These are phyloP conservation scores for Hydrotaea cyrtoneurina DNA, from an alignment of 2,888 invertebrate species.

Conservation along the genomic window DNA sequence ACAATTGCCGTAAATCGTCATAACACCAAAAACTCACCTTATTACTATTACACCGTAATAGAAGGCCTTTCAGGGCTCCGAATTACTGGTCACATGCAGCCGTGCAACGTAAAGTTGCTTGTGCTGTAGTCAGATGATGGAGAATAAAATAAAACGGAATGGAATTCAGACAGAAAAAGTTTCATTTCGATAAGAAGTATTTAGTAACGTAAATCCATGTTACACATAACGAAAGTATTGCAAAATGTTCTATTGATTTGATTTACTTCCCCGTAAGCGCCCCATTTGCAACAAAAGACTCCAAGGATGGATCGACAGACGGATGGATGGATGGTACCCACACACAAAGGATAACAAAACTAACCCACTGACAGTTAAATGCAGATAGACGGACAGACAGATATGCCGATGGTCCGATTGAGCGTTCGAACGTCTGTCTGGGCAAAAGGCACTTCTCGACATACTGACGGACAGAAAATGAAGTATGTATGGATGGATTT, in stretches of 20 bases:
- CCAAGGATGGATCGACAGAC: not conserved
- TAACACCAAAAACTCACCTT: too few relatives aligned
- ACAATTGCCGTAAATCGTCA: too few relatives aligned
- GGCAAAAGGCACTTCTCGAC: conserved; percentile 11
- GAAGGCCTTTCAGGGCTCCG: not conserved
- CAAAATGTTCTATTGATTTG: conserved; percentile 25
- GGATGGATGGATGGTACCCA: conserved; percentile 6
- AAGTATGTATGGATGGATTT: conserved; percentile 23
- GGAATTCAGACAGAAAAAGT: conserved; percentile 28
- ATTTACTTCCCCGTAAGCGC: conserved; percentile 18
- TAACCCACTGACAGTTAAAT: conserved; percentile 33
- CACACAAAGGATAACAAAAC: conserved; percentile 13
- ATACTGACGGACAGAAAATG: not conserved
- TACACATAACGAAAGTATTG: conserved; percentile 34
- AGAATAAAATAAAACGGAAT: conserved; percentile 4
- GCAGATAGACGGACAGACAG: conserved; percentile 2
- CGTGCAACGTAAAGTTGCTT: not conserved
- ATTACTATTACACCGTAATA: too few relatives aligned
- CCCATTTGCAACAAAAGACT: conserved; percentile 1
- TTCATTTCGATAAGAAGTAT: conserved; percentile 39
- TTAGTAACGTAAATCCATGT: conserved; percentile 40
- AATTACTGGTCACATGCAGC: not conserved
- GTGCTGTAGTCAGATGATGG: not conserved
- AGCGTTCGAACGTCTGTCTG: not conserved
- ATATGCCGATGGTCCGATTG: not conserved